These are phyloP conservation scores for Brachypalpus laphriformis DNA, from an alignment of 2,888 invertebrate species.

Conservation along the genomic window DNA sequence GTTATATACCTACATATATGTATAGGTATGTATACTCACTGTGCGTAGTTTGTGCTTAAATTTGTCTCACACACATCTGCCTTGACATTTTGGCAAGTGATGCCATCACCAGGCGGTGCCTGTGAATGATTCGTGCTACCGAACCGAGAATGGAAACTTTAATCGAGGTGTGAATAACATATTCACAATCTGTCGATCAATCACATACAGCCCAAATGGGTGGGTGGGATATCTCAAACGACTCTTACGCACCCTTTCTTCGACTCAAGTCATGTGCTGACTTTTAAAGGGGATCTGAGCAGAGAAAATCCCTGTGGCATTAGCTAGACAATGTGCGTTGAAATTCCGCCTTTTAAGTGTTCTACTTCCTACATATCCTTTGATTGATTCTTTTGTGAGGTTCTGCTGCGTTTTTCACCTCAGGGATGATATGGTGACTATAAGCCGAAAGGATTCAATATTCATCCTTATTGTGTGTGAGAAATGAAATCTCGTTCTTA, in stretches of 20 bases:
- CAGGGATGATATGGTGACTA: background rate
- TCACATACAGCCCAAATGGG: constrained; percentile 13
- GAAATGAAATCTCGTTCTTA: background rate
- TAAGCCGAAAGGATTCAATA: background rate
- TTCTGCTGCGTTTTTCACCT: constrained; percentile 2
- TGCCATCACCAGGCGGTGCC: constrained; percentile 11
- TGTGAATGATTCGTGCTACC: background rate
- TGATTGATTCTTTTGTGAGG: constrained; percentile 6
- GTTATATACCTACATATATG: too few relatives aligned
- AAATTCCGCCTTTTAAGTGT: constrained; percentile 13
- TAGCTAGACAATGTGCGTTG: constrained; percentile 10
- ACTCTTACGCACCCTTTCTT: background rate
- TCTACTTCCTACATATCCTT: constrained; percentile 9
- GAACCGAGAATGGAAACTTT: constrained; percentile 30
- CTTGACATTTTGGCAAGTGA: constrained; percentile 23
- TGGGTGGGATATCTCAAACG: constrained; percentile 5
- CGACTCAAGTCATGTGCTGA: background rate
- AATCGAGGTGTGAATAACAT: constrained; percentile 52
- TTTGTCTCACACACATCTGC: background rate
- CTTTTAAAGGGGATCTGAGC: constrained; percentile 8
- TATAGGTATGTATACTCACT: background rate
- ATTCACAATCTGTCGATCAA: constrained; percentile 56
- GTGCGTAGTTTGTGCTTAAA: background rate
- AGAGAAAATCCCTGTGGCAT: background rate
- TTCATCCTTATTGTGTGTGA: background rate